Evolutionary conservation across 2,797 vertebrate genomes (phyloP), one percentile per base, ranked within the genome.

Genomic region (Steatocranus sp.): DNA sequence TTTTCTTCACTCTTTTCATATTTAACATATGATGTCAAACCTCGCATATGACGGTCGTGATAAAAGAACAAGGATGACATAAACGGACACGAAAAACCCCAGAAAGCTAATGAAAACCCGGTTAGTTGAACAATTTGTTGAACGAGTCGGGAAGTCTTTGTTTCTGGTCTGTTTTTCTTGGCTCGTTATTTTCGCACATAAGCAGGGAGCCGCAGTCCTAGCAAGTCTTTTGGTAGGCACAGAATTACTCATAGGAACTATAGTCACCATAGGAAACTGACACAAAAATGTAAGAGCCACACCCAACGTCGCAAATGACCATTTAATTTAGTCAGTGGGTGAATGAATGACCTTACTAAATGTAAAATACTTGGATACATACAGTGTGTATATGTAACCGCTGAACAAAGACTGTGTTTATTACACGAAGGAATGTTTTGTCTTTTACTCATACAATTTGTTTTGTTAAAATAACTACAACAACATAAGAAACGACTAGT

Each of bases 271-370:
- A 86, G 85, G 79, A 92, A 89, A 91, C 87, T 90, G 68, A 90
- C 81, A 80, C 53, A 80, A 88, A 93, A 93, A 87, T 82, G 36
- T 84, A 53, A 76, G 92, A 88, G 92, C 95, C 94, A 94, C 95
- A 93, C 95, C 95, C 95, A 89, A 83, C 84, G 75, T 90, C 79
- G 87, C 85, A 93, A 89, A 92, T 92, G 85, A 84, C 84, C 80
- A 91, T 93, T 92, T 89, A 93, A 91, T 87, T 34, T 36, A 87
- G 84, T 83, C 90, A 88, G 66, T 77, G 83, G 75, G 32, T 87
- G 86, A 92, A 92, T 93, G 89, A 89, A 90, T 92, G 85, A 81
- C 41, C 46, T 76, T 23, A 32, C 23, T 77, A 75, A 87, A 90
- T 87, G 68, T 89, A 85, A 92, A 93, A 92, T 87, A 88, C 54